Conservation (phyloP, 2,888 invertebrate genomes). For the Chaetogeoica ovagalla region DNA sequence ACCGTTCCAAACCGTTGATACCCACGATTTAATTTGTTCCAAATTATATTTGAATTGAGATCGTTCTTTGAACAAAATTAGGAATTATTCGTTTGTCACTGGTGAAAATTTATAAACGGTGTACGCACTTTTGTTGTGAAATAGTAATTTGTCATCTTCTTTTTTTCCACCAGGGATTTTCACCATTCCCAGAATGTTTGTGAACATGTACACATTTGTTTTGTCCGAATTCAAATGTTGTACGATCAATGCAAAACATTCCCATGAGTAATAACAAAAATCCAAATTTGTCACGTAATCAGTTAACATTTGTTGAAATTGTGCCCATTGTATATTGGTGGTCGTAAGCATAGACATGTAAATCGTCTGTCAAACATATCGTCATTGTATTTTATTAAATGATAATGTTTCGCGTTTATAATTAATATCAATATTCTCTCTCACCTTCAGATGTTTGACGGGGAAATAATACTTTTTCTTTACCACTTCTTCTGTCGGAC, state of each 20-base stretch:
- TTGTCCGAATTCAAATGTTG: conserved; percentile 13
- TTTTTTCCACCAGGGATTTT: conserved; percentile 35
- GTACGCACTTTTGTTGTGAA: conserved; percentile 32
- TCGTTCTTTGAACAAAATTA: conserved; percentile 22
- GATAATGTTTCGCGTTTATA: background rate
- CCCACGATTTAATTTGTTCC: conserved; percentile 36
- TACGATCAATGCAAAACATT: conserved; percentile 44
- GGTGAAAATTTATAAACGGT: background rate
- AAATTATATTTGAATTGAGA: conserved; percentile 30
- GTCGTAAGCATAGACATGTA: conserved; percentile 29
- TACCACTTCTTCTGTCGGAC: conserved; percentile 26
- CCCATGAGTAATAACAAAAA: conserved; percentile 48
- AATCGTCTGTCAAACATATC: conserved; percentile 29
- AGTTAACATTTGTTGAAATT: conserved; percentile 34
- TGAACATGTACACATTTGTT: conserved; percentile 35
- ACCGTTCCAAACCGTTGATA: conserved; percentile 32
- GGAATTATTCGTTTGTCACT: background rate
- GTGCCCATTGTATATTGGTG: conserved; percentile 25
- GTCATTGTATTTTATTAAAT: background rate
- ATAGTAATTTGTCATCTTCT: conserved; percentile 28
- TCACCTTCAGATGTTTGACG: conserved; percentile 17
- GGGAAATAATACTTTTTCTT: conserved; percentile 50
- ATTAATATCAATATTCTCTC: background rate
- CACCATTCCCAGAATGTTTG: conserved; percentile 22
- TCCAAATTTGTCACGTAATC: conserved; percentile 28